Conservation (phyloP, 2,113 vertebrate genomes). For the Accipiter virgatus region DNA sequence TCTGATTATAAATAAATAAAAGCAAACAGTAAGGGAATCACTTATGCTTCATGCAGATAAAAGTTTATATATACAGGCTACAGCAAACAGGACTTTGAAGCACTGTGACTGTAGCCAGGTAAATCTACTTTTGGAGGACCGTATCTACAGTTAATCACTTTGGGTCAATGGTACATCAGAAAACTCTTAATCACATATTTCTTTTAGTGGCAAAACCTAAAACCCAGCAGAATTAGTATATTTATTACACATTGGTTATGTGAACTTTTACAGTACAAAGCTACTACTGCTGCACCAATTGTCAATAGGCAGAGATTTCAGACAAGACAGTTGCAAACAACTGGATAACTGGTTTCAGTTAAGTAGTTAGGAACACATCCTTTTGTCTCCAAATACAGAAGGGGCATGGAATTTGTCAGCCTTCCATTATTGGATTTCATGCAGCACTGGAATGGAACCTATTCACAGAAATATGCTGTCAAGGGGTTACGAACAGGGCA, state of each 20-base stretch:
- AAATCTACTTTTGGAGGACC: neutral
- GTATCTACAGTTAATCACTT: neutral
- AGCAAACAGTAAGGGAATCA: neutral
- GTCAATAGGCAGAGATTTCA: neutral
- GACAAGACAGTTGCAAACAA: neutral
- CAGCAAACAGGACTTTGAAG: neutral
- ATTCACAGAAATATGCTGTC: slow-evolving; percentile 1
- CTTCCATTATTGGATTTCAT: neutral
- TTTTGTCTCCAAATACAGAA: slow-evolving; percentile 50
- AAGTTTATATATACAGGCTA: neutral
- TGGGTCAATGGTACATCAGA: neutral
- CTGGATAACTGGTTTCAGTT: neutral
- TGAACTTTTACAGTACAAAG: neutral
- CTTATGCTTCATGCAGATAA: neutral
- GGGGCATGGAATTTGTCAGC: slow-evolving; percentile 24
- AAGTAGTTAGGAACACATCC: neutral
- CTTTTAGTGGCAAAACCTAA: neutral
- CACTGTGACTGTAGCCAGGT: neutral
- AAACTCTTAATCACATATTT: neutral
- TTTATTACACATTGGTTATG: neutral
- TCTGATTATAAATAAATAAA: neutral
- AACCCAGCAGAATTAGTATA: neutral
- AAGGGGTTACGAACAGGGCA: slow-evolving; percentile 56
- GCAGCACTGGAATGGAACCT: slow-evolving; percentile 64
- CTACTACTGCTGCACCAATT: neutral